phyloP scores from a whole-genome alignment of 1,140 invertebrate species.

The Sitodiplosis mosellana region DNA sequence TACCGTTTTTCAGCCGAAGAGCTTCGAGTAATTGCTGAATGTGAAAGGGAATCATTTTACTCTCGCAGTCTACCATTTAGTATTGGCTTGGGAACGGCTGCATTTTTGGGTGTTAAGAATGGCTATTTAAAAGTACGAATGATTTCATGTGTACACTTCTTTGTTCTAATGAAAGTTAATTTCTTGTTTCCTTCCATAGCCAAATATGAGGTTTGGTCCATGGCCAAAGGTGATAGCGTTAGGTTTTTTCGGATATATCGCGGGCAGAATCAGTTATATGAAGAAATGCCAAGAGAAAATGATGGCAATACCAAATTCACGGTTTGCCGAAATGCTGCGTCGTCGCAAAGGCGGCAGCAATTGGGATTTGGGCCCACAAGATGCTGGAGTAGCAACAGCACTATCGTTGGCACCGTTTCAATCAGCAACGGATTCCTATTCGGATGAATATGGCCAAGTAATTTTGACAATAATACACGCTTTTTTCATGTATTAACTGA shows the following conservation, averaged over 20 bases:
- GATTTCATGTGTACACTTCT: background rate
- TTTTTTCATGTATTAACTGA: background rate
- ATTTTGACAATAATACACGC: slow-evolving; percentile 4
- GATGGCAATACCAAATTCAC: slow-evolving; percentile 40
- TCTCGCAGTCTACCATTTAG: slow-evolving; percentile 45
- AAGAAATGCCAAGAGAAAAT: slow-evolving; percentile 51
- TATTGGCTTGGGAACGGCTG: slow-evolving; percentile 32
- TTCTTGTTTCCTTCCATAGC: slow-evolving; percentile 19
- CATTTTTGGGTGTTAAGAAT: slow-evolving; percentile 40
- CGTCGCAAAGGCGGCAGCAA: slow-evolving; percentile 10
- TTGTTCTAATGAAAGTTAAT: background rate
- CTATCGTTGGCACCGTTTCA: slow-evolving; percentile 27
- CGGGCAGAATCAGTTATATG: slow-evolving; percentile 60
- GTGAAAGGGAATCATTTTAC: slow-evolving; percentile 51
- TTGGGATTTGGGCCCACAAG: slow-evolving; percentile 8
- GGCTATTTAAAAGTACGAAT: slow-evolving; percentile 26
- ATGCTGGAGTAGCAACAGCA: slow-evolving; percentile 26
- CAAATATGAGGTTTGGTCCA: slow-evolving; percentile 38
- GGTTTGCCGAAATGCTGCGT: slow-evolving; percentile 10
- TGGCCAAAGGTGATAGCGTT: slow-evolving; percentile 43
- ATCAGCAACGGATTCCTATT: slow-evolving; percentile 8
- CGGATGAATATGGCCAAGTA: slow-evolving; percentile 27
- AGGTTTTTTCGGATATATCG: slow-evolving; percentile 47
- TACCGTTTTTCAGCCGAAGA: slow-evolving; percentile 43
- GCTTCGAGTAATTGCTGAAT: slow-evolving; percentile 42